Base-by-base conservation (phyloP, 2,888 invertebrate species). In the Catocala sponsa region DNA sequence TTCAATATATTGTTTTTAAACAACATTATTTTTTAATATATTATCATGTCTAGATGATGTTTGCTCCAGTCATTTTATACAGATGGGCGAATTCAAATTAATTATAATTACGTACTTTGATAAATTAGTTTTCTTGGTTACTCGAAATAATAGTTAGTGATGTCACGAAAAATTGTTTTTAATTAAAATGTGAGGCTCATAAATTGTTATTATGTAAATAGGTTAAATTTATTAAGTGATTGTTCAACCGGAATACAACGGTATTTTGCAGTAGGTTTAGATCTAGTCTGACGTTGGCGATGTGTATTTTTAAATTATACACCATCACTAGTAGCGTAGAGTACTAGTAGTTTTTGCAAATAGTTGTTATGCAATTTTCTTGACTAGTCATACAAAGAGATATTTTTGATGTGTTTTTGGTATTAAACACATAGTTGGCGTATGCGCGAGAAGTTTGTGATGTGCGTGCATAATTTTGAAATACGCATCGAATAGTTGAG, bases 391-490 rank as follows among this genome's bases (percentile, higher is more conserved):
- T 57, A 49, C 61, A 53, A 38, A 9, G 54, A 60, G 57, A 51
- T 56, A 59, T 65, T 61, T 63, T 49, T 51, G 44, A 60, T 43
- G 48, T 56, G 43, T 51, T 56, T 52, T 63, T 57, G 58, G 49
- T 59, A 60, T 56, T 53, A 51, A 25, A 25, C 25, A 25, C 25
- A 25, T 25, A 59, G 65, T 73, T 55, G 13, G 52, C 51, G 57
- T 69, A 57, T 49, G 55, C 59, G 66, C 71, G 71, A 74, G 67
- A 74, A 66, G 59, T 65, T 55, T 42, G 51, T 74, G 65, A 77
- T 70, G 70, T 70, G 78, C 71, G 53, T 77, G 68, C 61, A 68
- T 77, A 74, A 77, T 74, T 70, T 53, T 62, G 59, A 68, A 74
- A 66, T 66, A 55, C 54, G 25, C 50, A 46, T 62, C 7, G 33